These are phyloP conservation scores for Microplitis demolitor DNA, from an alignment of 1,140 invertebrate species.

Conservation along the genomic window DNA sequence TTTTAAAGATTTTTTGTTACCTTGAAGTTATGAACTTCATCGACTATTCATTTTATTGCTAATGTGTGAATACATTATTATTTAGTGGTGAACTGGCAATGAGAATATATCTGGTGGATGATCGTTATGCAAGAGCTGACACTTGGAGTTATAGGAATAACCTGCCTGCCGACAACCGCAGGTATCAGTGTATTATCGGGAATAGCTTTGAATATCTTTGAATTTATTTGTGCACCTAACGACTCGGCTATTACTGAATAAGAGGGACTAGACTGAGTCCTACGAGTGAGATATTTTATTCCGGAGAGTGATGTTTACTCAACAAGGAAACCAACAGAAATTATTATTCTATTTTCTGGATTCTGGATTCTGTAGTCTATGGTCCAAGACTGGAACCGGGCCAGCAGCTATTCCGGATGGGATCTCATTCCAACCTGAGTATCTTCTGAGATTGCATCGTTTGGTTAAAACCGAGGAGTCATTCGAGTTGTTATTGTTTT, in stretches of 20 bases:
- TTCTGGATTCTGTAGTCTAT: neutral
- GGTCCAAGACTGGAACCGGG: slow-evolving; percentile 38
- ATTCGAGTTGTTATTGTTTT: neutral
- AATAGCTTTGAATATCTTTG: slow-evolving; percentile 57
- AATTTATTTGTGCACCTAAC: slow-evolving; percentile 47
- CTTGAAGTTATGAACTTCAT: neutral
- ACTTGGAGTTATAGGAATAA: neutral
- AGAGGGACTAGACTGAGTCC: slow-evolving; percentile 14
- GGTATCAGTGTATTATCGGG: slow-evolving; percentile 42
- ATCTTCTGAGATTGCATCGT: slow-evolving; percentile 42
- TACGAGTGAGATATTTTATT: neutral
- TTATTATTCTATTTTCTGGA: neutral
- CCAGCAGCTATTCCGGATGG: slow-evolving; percentile 50
- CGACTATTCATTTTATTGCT: slow-evolving; percentile 5
- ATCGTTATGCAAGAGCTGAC: slow-evolving; percentile 35
- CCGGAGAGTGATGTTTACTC: too few relatives aligned
- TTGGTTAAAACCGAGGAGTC: slow-evolving; percentile 20
- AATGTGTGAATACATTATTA: too few relatives aligned
- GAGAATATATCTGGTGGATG: slow-evolving; percentile 21
- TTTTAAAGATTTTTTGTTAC: too few relatives aligned
- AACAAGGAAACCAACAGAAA: neutral
- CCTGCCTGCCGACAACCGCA: slow-evolving; percentile 31
- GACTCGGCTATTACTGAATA: slow-evolving; percentile 19
- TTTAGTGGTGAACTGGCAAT: slow-evolving; percentile 34
- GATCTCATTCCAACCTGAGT: slow-evolving; percentile 46